Percentiles rank a stretch among this genome's conserved stretches.
Evolutionary conservation across 2,113 vertebrate species (phyloP).

Genomic region (Poeciliopsis retropinna): DNA sequence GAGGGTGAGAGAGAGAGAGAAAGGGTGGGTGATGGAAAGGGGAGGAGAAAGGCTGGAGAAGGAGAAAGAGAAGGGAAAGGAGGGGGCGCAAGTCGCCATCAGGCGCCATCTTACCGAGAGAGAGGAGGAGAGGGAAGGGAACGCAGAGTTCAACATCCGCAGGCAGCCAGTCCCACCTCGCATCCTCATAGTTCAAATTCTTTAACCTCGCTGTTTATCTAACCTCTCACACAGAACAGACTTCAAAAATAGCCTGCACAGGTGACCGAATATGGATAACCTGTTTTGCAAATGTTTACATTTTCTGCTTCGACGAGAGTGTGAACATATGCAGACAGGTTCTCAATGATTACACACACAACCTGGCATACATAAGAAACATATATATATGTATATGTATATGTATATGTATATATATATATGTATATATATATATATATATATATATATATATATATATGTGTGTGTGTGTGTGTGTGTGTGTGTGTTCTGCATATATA

Average conservation of each 20-base stretch:
- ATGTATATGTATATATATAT: neutral
- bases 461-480: too few species aligned
- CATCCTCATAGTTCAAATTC: conserved; percentile 67
- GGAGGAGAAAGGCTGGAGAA: conserved; percentile 67
- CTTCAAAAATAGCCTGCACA: neutral
- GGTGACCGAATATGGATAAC: neutral
- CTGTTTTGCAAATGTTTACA: neutral
- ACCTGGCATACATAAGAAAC: too few species aligned
- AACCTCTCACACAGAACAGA: neutral
- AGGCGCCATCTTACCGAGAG: conserved; percentile 95
- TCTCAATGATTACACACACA: too few species aligned
- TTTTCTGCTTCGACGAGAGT: neutral
- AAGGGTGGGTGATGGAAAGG: conserved; percentile 41
- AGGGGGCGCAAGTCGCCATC: conserved; percentile 85
- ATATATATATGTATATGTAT: too few species aligned
- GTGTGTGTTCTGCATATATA: too few species aligned
- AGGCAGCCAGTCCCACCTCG: conserved; percentile 65
- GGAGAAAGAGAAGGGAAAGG: conserved; percentile 60
- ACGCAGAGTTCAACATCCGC: conserved; percentile 70
- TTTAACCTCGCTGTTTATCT: conserved; percentile 44
- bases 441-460: too few species aligned
- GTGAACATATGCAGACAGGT: too few species aligned
- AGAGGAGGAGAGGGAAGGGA: conserved; percentile 60
- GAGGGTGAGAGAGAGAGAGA: conserved; percentile 62
- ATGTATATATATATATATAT: neutral